Conservation (phyloP, 2,797 vertebrate species). For the Micrastur ruficollis region DNA sequence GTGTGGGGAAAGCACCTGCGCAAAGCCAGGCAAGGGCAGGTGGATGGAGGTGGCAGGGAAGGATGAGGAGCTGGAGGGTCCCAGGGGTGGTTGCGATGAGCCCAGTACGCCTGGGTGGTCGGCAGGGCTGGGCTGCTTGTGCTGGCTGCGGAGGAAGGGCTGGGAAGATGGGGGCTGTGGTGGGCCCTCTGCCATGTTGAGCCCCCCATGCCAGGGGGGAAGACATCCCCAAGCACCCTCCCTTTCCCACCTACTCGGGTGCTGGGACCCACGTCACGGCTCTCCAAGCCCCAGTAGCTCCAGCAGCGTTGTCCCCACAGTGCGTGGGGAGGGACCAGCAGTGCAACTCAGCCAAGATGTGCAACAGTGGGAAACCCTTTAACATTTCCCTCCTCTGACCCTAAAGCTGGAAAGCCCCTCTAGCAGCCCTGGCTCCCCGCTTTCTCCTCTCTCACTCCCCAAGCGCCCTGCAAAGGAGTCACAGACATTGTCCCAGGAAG, state of each 20-base stretch:
- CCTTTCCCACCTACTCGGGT: not conserved
- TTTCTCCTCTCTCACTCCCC: not conserved
- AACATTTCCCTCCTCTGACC: not conserved
- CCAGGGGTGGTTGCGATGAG: rapidly evolving
- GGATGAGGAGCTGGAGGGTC: not conserved
- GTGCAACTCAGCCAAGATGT: conserved; percentile 36
- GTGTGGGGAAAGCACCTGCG: not conserved
- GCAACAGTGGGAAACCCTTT: not conserved
- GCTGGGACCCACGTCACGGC: rapidly evolving
- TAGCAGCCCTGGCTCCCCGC: not conserved
- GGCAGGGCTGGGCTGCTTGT: rapidly evolving
- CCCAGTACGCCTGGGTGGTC: not conserved
- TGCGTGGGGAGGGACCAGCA: not conserved
- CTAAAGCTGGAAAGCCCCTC: not conserved
- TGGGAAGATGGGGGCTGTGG: not conserved
- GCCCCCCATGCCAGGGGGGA: rapidly evolving
- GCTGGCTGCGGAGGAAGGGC: not conserved
- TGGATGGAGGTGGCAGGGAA: not conserved
- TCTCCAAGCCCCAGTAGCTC: not conserved
- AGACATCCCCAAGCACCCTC: rapidly evolving
- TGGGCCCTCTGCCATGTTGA: rapidly evolving
- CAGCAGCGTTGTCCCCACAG: not conserved
- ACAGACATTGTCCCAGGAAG: not conserved
- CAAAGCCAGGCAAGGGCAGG: rapidly evolving
- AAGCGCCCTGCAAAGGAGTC: not conserved